Evolutionary conservation across 2,113 vertebrate species (phyloP).

Genomic region (Brienomyrus longianalis): DNA sequence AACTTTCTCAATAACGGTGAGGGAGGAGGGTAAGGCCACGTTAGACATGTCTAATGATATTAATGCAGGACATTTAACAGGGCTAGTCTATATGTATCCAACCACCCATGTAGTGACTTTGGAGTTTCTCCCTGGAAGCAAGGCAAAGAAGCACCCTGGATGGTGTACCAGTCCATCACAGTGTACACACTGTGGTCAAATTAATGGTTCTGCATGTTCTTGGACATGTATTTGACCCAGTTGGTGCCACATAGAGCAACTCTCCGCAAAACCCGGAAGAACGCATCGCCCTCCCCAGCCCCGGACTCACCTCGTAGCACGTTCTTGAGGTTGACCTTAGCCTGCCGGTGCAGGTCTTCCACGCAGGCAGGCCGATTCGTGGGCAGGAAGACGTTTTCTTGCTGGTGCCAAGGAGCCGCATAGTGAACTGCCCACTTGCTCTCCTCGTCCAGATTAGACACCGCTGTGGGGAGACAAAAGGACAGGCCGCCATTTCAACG

Average conservation of each 20-base stretch:
- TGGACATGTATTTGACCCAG: background rate
- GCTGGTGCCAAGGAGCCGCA: constrained; percentile 90
- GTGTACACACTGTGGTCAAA: background rate
- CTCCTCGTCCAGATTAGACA: constrained; percentile 95
- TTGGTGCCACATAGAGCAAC: background rate
- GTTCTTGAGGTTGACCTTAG: constrained; percentile 95
- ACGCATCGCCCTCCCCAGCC: background rate
- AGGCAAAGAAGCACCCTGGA: background rate
- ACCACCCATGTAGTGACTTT: background rate
- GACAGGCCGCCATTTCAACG: background rate
- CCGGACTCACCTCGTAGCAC: constrained; percentile 78
- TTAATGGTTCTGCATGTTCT: background rate
- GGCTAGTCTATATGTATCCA: background rate
- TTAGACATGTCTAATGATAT: background rate
- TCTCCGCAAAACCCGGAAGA: background rate
- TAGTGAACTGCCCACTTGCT: constrained; percentile 95
- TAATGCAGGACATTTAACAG: background rate
- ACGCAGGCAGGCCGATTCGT: constrained; percentile 80
- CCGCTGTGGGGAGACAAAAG: constrained; percentile 59
- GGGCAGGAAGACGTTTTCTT: constrained; percentile 92
- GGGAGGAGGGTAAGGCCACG: background rate
- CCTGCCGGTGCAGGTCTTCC: constrained; percentile 89
- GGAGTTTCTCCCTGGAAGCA: background rate
- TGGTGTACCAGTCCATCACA: background rate
- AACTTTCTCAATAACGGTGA: background rate